Evolutionary conservation across 2,113 vertebrate species (phyloP).

Genomic region (Poecile atricapillus): DNA sequence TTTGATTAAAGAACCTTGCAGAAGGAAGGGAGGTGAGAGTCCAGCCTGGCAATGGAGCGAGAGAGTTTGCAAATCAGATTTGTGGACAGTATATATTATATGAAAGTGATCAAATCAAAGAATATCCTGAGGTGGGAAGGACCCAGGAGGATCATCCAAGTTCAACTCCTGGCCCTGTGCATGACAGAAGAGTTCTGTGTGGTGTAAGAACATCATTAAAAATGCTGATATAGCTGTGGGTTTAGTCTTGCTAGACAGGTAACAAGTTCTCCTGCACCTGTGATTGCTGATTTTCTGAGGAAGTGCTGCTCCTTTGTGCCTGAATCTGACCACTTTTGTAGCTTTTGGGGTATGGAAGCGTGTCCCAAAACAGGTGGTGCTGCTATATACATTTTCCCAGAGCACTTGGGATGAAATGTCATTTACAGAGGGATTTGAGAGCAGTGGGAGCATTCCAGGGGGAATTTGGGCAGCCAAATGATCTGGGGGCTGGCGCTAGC

Average conservation of each 20-base stretch:
- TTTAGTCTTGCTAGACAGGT: no score
- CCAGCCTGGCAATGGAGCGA: neutral
- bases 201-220: fast-evolving
- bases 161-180: neutral
- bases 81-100: neutral
- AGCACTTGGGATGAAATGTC: neutral
- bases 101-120: neutral
- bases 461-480: neutral
- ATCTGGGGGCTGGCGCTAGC: neutral
- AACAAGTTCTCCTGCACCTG: neutral
- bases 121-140: neutral
- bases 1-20: neutral
- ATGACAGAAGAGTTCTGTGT: fast-evolving
- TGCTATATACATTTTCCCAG: fast-evolving
- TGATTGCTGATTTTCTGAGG: neutral
- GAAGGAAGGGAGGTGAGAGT: neutral
- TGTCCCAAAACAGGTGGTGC: neutral
- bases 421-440: neutral
- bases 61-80: neutral
- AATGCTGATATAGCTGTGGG: fast-evolving
- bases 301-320: neutral
- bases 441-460: neutral
- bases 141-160: neutral
- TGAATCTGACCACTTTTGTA: neutral
- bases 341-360: neutral